A percentile compares a stretch with the other conserved stretches of the same genome.
Conservation (phyloP, 1,140 invertebrate genomes). For the Meloidogyne chitwoodi region DNA sequence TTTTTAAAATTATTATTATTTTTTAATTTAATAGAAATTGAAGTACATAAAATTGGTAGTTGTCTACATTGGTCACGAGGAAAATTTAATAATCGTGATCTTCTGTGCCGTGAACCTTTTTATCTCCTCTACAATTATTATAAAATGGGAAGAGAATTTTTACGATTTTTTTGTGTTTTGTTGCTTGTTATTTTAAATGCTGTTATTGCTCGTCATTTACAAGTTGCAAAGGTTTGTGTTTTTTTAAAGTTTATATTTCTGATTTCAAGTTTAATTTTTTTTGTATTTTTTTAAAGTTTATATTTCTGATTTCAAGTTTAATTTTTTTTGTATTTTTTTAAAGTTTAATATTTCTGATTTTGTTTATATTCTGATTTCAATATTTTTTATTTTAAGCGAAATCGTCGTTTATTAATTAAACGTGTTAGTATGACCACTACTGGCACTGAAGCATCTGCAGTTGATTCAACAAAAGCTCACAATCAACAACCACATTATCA, state of each 20-base stretch:
- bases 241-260: neutral
- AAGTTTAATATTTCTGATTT: neutral
- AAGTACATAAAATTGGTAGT: slow-evolving; percentile 15
- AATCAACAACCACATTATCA: neutral
- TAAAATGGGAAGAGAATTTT: slow-evolving; percentile 47
- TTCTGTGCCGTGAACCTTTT: slow-evolving; percentile 50
- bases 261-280: neutral
- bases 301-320: too few relatives aligned
- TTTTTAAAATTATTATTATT: neutral
- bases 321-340: neutral
- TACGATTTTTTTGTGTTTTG: slow-evolving; percentile 50
- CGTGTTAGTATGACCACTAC: slow-evolving; percentile 31
- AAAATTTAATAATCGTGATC: neutral
- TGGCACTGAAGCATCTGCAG: slow-evolving; percentile 11
- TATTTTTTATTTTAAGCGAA: slow-evolving; percentile 35
- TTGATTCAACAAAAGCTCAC: slow-evolving; percentile 20
- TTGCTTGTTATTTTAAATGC: slow-evolving; percentile 46
- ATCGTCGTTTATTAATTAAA: slow-evolving; percentile 47
- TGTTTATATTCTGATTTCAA: neutral
- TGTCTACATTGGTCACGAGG: neutral
- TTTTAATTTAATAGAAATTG: neutral
- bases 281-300: too few relatives aligned
- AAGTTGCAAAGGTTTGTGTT: slow-evolving; percentile 45
- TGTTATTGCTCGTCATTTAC: slow-evolving; percentile 47
- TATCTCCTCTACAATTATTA: slow-evolving; percentile 54